Conservation (phyloP, 1,140 invertebrate species). For the Berghia stephanieae region DNA sequence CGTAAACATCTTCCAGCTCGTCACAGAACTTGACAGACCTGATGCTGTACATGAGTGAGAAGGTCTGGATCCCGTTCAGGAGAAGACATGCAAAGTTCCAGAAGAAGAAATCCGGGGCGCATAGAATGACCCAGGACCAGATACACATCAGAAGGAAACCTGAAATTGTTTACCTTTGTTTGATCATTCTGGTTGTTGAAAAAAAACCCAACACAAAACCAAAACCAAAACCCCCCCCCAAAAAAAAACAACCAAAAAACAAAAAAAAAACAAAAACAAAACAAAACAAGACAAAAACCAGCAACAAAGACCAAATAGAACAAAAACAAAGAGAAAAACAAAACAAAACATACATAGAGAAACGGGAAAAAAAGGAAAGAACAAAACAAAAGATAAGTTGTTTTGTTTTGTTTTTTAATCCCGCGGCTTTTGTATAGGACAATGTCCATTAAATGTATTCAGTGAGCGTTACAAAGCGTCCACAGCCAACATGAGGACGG, state of each 20-base stretch:
- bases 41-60: constrained; percentile 84
- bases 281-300: neutral
- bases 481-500: too few species aligned
- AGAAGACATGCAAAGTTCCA: constrained; percentile 89
- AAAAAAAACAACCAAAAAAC: neutral
- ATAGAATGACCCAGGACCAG: constrained; percentile 90
- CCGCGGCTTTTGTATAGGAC: too few species aligned
- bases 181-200: neutral
- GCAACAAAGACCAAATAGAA: neutral
- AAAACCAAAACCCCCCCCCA: too few species aligned
- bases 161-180: constrained; percentile 60
- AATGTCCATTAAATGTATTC: too few species aligned
- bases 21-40: constrained; percentile 85
- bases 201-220: neutral
- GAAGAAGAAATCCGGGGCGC: constrained; percentile 86
- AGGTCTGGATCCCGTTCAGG: constrained; percentile 83
- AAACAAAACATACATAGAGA: neutral
- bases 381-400: too few species aligned
- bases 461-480: too few species aligned
- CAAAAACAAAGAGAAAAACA: too few species aligned
- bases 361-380: neutral
- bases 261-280: neutral
- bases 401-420: too few species aligned
- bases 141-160: constrained; percentile 84
- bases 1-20: constrained; percentile 86